phyloP scores from a whole-genome alignment of 2,113 vertebrate species.

The Chitala chitala region DNA sequence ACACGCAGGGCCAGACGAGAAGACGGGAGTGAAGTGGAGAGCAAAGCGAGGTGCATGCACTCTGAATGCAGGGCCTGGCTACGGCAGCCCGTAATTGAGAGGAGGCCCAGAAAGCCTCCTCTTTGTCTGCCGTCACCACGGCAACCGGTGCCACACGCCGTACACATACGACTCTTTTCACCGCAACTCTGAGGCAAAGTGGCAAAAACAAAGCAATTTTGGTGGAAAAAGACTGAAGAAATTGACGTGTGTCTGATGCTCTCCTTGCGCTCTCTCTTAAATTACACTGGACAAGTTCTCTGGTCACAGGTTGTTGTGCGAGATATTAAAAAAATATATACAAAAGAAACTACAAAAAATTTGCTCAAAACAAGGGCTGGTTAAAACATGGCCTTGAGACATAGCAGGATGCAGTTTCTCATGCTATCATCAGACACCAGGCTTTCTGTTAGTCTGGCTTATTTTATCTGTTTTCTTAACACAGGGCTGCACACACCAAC shows the following conservation, averaged over 20 bases:
- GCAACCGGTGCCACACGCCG: conserved; percentile 5
- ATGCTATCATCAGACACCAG: too few relatives aligned
- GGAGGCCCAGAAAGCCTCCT: not conserved
- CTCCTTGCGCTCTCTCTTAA: too few relatives aligned
- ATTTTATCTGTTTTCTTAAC: too few relatives aligned
- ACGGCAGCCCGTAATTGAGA: conserved; percentile 3
- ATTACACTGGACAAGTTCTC: too few relatives aligned
- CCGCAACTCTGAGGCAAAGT: not conserved
- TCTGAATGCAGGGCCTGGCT: not conserved
- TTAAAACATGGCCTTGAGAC: too few relatives aligned
- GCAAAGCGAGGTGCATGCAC: not conserved
- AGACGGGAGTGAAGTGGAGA: not conserved
- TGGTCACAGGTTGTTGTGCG: too few relatives aligned
- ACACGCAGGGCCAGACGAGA: not conserved
- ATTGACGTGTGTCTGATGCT: not conserved
- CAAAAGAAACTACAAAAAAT: too few relatives aligned
- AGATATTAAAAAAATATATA: too few relatives aligned
- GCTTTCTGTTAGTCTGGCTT: too few relatives aligned
- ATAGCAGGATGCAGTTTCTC: too few relatives aligned
- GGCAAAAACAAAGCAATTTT: conserved; percentile 3
- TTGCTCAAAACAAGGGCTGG: too few relatives aligned
- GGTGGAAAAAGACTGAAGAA: not conserved
- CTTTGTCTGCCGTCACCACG: conserved; percentile 18
- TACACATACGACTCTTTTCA: not conserved
- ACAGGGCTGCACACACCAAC: too few relatives aligned